A percentile compares a stretch with the other conserved stretches of the same genome.
These are phyloP conservation scores for Drosophila trapezifrons DNA, from an alignment of 1,140 invertebrate species.

Conservation along the genomic window DNA sequence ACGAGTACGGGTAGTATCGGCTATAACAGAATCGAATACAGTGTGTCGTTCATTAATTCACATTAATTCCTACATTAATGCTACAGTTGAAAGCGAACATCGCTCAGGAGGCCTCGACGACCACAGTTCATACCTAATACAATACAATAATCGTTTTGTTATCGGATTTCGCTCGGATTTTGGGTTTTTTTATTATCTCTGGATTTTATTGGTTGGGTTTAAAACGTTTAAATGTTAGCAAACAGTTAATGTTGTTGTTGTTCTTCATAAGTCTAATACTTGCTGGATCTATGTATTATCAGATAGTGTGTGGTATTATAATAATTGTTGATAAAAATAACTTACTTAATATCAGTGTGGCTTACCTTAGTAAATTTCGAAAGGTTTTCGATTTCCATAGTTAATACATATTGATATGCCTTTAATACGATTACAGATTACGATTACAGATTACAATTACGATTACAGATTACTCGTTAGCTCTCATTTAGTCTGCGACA, in stretches of 20 bases:
- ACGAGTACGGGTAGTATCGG: conserved; percentile 29
- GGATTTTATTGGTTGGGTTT: conserved; percentile 54
- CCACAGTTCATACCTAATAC: conserved; percentile 65
- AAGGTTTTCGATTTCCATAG: conserved; percentile 63
- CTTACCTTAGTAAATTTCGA: conserved; percentile 70
- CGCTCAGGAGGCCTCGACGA: conserved; percentile 73
- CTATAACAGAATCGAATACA: conserved; percentile 44
- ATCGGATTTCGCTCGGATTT: conserved; percentile 33
- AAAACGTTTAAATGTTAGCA: conserved; percentile 57
- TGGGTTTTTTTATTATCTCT: conserved; percentile 1
- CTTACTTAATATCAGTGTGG: conserved; percentile 81
- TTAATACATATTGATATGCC: conserved; percentile 73
- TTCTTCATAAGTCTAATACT: conserved; percentile 79
- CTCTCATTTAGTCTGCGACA: conserved; percentile 57
- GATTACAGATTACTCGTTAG: conserved; percentile 43
- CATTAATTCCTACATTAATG: conserved; percentile 63
- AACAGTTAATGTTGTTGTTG: conserved; percentile 65
- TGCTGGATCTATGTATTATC: conserved; percentile 54
- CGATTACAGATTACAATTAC: conserved; percentile 59
- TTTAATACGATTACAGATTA: conserved; percentile 70
- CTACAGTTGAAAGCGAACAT: conserved; percentile 83
- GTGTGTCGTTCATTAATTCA: conserved; percentile 57
- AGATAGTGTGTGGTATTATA: conserved; percentile 63
- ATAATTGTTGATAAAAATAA: conserved; percentile 70
- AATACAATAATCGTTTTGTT: conserved; percentile 52